These are phyloP conservation scores for Psittacara wagleri DNA, from an alignment of 2,113 vertebrate species.

Conservation along the genomic window DNA sequence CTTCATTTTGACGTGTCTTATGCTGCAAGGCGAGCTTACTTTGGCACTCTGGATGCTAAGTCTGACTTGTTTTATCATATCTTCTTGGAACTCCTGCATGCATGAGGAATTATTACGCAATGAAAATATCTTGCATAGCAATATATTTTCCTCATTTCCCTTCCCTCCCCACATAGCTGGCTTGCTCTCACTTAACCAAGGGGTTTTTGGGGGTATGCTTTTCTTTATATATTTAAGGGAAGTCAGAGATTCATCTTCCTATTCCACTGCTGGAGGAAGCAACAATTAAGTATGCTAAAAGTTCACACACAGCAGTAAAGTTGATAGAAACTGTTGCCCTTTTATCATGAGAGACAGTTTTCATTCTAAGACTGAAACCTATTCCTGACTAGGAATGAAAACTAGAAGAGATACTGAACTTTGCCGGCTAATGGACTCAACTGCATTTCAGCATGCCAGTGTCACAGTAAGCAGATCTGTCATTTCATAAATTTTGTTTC, in stretches of 20 bases:
- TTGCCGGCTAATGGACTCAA: rapidly evolving
- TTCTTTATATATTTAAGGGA: background rate
- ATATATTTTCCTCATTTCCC: background rate
- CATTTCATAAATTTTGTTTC: background rate
- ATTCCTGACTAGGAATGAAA: background rate
- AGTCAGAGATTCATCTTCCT: background rate
- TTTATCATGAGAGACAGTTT: background rate
- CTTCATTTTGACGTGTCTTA: background rate
- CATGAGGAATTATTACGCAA: background rate
- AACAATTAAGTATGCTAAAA: background rate
- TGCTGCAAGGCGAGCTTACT: background rate
- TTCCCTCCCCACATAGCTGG: background rate
- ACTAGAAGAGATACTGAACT: background rate
- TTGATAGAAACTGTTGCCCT: background rate
- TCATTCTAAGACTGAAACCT: background rate
- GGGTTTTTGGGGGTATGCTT: background rate
- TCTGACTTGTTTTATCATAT: background rate
- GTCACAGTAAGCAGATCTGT: rapidly evolving
- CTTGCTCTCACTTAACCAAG: background rate
- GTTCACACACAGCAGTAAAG: background rate
- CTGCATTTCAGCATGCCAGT: background rate
- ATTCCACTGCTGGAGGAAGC: background rate
- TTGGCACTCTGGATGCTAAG: background rate
- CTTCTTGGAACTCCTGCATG: background rate
- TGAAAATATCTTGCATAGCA: background rate